These are phyloP conservation scores for Maconellicoccus hirsutus DNA, from an alignment of 1,140 invertebrate genomes.

Conservation along the genomic window DNA sequence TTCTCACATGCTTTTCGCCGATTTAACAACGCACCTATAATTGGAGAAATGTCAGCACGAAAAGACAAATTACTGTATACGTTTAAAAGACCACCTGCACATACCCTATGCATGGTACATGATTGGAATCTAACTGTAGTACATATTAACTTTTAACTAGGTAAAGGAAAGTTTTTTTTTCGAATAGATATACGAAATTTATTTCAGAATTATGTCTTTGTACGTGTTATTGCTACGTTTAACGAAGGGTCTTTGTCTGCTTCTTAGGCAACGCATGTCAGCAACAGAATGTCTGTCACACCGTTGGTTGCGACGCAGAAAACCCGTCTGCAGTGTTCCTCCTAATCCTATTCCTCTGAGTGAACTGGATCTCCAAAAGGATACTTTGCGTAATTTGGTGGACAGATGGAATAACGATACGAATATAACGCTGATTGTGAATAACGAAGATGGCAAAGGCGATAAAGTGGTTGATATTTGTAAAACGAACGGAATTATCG, in stretches of 20 bases:
- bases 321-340: background rate
- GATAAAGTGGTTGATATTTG: background rate
- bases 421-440: background rate
- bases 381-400: background rate
- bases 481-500: background rate
- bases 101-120: too few species aligned
- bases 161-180: too few species aligned
- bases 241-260: conserved; percentile 37
- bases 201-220: background rate
- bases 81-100: too few species aligned
- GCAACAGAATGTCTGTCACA: conserved; percentile 61
- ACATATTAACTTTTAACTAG: too few species aligned
- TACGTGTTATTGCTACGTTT: conserved; percentile 2
- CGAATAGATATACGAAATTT: background rate
- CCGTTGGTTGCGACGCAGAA: conserved; percentile 47
- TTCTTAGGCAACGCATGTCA: conserved; percentile 57
- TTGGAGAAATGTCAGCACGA: too few species aligned
- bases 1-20: too few species aligned
- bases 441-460: background rate
- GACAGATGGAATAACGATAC: conserved; percentile 3
- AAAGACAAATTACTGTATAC: too few species aligned
- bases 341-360: background rate
- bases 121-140: too few species aligned
- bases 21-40: too few species aligned
- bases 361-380: conserved; percentile 12